phyloP scores from a whole-genome alignment of 2,113 vertebrate genomes.

The Lamprologus ornatipinnis region DNA sequence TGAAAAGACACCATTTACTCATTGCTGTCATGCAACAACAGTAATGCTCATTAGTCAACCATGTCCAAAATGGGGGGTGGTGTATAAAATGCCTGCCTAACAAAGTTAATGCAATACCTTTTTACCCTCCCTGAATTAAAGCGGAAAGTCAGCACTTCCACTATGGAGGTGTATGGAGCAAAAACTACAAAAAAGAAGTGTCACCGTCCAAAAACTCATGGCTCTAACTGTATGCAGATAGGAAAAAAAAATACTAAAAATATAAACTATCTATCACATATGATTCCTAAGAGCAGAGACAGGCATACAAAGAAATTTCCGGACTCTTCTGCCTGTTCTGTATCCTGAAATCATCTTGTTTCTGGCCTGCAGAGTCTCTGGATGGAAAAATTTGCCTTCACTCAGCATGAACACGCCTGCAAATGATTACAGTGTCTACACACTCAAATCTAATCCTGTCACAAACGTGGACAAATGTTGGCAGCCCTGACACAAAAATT shows the following conservation, averaged over 20 bases:
- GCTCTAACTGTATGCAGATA: not conserved
- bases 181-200: not conserved
- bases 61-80: not conserved
- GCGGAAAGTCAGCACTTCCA: not conserved
- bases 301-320: not conserved
- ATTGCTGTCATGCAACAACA: not conserved
- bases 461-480: not conserved
- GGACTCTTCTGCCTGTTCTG: not conserved
- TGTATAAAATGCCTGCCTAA: not conserved
- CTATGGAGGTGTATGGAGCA: not conserved
- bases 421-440: conserved; percentile 18
- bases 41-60: not conserved
- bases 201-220: fast-evolving
- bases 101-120: not conserved
- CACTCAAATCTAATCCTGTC: not conserved
- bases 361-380: not conserved
- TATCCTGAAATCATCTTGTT: not conserved
- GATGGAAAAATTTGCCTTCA: not conserved
- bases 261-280: not conserved
- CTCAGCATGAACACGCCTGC: not conserved
- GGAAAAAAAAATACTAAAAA: not conserved
- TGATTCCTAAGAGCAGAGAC: not conserved
- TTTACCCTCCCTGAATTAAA: not conserved
- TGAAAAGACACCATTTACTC: not conserved
- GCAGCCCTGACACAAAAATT: not conserved